A percentile compares a stretch with the other conserved stretches of the same genome.
Conservation (phyloP, 2,113 vertebrate genomes). For the Dasyprocta punctata region DNA sequence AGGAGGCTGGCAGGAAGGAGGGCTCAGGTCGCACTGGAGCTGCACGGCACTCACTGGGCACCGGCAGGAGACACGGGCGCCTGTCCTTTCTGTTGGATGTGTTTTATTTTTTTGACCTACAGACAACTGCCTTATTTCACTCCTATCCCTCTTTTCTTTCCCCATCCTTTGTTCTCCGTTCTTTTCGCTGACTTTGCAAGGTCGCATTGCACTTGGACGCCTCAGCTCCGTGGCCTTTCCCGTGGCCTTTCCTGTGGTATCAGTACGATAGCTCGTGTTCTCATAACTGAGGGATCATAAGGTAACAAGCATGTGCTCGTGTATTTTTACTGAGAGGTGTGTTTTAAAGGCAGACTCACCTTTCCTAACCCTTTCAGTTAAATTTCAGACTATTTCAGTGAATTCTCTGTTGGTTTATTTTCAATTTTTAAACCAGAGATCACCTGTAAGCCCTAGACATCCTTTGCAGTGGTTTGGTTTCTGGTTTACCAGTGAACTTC, state of each 20-base stretch:
- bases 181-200: background rate
- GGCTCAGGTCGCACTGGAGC: too few relatives aligned
- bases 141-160: background rate
- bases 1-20: too few relatives aligned
- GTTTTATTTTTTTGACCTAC: background rate
- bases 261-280: background rate
- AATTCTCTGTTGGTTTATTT: background rate
- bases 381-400: constrained; percentile 14
- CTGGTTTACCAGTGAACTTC: background rate
- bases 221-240: background rate
- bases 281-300: background rate
- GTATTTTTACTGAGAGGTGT: background rate
- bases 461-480: background rate
- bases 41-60: too few relatives aligned
- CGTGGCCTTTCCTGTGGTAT: background rate
- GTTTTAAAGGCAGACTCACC: background rate
- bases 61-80: too few relatives aligned
- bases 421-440: background rate
- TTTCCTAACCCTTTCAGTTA: background rate
- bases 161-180: background rate
- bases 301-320: background rate
- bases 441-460: background rate
- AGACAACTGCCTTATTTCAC: background rate
- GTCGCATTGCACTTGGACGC: background rate
- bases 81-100: background rate